These are phyloP conservation scores for Enteromius unitaeniatus DNA, from an alignment of 2,797 vertebrate species.

Conservation along the genomic window DNA sequence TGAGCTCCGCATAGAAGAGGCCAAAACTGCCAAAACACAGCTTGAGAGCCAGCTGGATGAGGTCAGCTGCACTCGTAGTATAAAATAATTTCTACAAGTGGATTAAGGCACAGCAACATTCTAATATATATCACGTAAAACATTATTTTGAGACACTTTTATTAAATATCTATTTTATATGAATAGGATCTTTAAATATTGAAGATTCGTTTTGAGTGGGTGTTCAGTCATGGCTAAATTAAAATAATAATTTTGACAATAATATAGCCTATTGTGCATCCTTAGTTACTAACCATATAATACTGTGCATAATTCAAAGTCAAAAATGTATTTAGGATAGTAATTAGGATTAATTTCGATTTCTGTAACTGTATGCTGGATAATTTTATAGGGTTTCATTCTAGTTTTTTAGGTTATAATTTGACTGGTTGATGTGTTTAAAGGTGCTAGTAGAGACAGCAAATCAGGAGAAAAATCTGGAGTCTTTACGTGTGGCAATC, in stretches of 20 bases:
- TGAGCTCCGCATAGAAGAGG: constrained; percentile 77
- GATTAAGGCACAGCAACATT: not conserved
- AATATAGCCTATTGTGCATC: constrained; percentile 4
- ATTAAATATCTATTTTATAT: not conserved
- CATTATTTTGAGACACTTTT: not conserved
- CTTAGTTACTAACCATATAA: not conserved
- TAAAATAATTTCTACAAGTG: not conserved
- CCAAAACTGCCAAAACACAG: constrained; percentile 82
- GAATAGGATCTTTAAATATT: no score
- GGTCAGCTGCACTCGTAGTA: constrained; percentile 70
- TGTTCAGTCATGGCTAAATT: not conserved
- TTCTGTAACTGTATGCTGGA: not conserved
- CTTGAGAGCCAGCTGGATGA: constrained; percentile 84
- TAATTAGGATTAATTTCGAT: not conserved
- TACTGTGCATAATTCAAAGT: not conserved
- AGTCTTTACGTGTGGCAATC: constrained; percentile 80
- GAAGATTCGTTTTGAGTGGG: no score
- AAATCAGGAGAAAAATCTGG: constrained; percentile 83
- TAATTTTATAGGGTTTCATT: not conserved
- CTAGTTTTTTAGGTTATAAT: not conserved
- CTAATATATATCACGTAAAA: not conserved
- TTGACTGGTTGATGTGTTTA: not conserved
- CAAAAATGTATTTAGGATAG: not conserved
- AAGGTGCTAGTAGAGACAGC: constrained; percentile 85
- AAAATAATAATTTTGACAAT: not conserved